These are phyloP conservation scores for Sceliomorpha sp. DNA, from an alignment of 2,888 invertebrate genomes.

Conservation along the genomic window DNA sequence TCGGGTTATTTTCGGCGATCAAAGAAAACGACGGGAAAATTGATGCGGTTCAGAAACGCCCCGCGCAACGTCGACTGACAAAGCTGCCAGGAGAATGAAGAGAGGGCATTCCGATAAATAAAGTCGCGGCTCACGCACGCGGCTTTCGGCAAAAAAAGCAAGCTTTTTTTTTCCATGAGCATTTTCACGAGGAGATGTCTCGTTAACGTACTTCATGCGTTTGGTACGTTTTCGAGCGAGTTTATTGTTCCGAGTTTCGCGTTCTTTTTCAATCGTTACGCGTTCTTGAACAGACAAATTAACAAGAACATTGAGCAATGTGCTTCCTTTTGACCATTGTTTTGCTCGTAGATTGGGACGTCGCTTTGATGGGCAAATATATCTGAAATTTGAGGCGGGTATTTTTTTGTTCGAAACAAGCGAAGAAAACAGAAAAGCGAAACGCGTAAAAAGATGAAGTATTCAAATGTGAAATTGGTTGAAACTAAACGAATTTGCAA, in stretches of 20 bases:
- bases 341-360: not conserved
- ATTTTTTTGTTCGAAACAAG: too few species aligned
- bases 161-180: conserved; percentile 31
- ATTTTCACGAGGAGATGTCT: conserved; percentile 31
- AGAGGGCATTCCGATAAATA: conserved; percentile 58
- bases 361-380: too few species aligned
- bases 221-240: conserved; percentile 13
- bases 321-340: not conserved
- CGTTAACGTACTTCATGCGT: conserved; percentile 66
- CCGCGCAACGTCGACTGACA: conserved; percentile 42
- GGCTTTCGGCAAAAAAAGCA: not conserved
- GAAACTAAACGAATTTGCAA: conserved; percentile 11
- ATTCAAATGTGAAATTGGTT: conserved; percentile 9
- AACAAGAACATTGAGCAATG: too few species aligned
- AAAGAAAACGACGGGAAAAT: conserved; percentile 69
- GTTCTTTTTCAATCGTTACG: not conserved
- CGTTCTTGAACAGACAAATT: too few species aligned
- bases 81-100: conserved; percentile 20
- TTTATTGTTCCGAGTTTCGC: not conserved
- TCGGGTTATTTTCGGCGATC: conserved; percentile 72
- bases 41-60: conserved; percentile 70
- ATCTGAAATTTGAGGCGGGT: too few species aligned
- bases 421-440: not conserved
- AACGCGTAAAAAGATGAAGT: not conserved
- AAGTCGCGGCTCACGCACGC: conserved; percentile 40